phyloP scores from a whole-genome alignment of 2,113 vertebrate genomes.

The Mohoua ochrocephala region DNA sequence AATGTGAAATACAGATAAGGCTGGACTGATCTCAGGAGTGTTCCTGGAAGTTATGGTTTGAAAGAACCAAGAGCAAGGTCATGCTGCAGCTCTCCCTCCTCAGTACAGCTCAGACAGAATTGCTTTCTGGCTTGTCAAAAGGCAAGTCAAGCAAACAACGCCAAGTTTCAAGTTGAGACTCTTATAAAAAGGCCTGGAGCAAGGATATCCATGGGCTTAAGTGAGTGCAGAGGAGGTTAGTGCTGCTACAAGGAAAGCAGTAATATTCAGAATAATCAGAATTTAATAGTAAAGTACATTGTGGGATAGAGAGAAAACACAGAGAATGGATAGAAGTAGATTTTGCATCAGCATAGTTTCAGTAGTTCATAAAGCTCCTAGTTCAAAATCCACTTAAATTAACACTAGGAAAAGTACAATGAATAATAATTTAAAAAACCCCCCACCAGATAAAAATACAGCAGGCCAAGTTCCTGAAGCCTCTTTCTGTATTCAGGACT shows the following conservation, averaged over 20 bases:
- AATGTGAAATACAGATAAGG: neutral
- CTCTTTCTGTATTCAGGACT: neutral
- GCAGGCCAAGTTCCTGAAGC: neutral
- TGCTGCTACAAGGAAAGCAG: neutral
- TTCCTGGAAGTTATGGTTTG: neutral
- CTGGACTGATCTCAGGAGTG: neutral
- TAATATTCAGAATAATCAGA: neutral
- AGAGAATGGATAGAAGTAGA: neutral
- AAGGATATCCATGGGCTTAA: neutral
- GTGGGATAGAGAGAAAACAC: neutral
- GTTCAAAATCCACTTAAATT: neutral
- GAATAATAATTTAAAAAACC: too few relatives aligned
- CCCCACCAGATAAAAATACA: neutral
- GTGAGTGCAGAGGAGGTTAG: neutral
- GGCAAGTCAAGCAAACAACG: neutral
- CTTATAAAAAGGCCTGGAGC: neutral
- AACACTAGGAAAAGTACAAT: neutral
- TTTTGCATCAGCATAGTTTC: neutral
- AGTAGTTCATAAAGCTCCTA: neutral
- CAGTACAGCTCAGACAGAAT: neutral
- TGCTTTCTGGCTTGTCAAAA: neutral
- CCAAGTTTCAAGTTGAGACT: neutral
- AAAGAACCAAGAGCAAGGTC: slow-evolving; percentile 1
- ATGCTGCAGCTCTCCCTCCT: neutral
- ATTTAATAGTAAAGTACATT: neutral